phyloP scores from a whole-genome alignment of 2,113 vertebrate species.

The Chaenogobius annularis region DNA sequence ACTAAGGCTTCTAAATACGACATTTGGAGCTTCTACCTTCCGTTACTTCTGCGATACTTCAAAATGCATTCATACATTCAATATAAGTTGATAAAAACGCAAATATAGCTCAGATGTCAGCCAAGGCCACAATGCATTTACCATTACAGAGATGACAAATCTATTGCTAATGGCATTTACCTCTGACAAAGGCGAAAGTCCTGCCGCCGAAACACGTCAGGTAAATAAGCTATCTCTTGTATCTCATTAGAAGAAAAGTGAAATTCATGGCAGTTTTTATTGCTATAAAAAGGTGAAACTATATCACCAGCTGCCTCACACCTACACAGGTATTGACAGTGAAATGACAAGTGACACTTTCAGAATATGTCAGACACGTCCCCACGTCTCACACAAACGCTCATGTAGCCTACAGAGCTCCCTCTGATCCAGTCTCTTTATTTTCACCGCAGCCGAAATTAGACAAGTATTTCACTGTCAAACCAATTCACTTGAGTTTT shows the following conservation, averaged over 20 bases:
- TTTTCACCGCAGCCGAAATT: neutral
- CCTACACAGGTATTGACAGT: conserved; percentile 2
- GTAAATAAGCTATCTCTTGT: no score
- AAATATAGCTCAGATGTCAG: neutral
- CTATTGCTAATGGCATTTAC: neutral
- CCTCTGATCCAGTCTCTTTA: neutral
- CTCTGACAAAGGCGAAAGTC: no score
- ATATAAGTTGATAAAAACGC: no score
- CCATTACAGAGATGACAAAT: neutral
- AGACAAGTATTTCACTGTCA: neutral
- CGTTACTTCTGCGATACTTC: no score
- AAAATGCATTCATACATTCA: no score
- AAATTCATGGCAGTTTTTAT: no score
- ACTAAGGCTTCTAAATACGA: no score
- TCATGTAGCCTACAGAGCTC: neutral
- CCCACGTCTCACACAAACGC: neutral
- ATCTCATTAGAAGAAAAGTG: no score
- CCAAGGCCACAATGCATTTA: neutral
- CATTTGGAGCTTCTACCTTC: no score
- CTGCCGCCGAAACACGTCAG: no score
- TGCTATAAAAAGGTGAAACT: neutral
- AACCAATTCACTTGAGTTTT: neutral
- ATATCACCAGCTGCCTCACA: neutral
- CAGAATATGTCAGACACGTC: neutral
- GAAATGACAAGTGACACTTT: conserved; percentile 1